Base-by-base conservation (phyloP, 2,113 vertebrate genomes). In the Laticauda colubrina region DNA sequence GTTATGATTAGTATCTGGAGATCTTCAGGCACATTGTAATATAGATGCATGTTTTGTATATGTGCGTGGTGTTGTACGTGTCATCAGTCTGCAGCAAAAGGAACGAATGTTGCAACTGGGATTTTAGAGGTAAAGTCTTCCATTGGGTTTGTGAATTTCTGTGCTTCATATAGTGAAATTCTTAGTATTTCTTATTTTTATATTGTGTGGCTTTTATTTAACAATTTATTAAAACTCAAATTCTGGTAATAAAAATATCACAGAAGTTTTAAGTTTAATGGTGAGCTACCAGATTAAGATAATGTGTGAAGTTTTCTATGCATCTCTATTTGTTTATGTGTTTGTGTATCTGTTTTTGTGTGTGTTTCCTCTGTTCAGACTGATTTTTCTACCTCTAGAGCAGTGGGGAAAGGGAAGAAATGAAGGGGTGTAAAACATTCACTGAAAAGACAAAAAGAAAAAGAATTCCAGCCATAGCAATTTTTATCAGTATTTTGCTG, bases 331-430 rank as follows among this genome's bases (percentile, higher is more conserved):
- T 86, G 85, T 51, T 9, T 54, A 26, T 53, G 2, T 54, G 15
- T 91, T 4, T 57, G 29, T n/a, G 11, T 85, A 12, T 43, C 8
- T 23, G 20, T 39, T 2, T 26, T 6, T 57, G 24, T 29, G 10
- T 64, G 59, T 64, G 26, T 21, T 43, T 12, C 8, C 51, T 20
- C 21, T 89, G n/a, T 90, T 55, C 85, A 94, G 11, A 0, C 90
- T 34, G 94, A 87, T 94, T 26, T 94, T 69, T 92, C 20, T 59
- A 26, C 89, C 91, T 94, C 45, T 75, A 94, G 59, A 89, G n/a
- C 85, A 51, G 43, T 51, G 48, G 45, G 24, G 94, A 95, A 88
- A 93, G 75, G 15, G 34, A 95, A 93, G 92, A 96, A 96, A 95
- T 7, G 1, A 91, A 43, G n/a, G 94, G 94, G 23, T 89, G 91